These are phyloP conservation scores for Agrochola lota DNA, from an alignment of 2,888 invertebrate species.

Conservation along the genomic window DNA sequence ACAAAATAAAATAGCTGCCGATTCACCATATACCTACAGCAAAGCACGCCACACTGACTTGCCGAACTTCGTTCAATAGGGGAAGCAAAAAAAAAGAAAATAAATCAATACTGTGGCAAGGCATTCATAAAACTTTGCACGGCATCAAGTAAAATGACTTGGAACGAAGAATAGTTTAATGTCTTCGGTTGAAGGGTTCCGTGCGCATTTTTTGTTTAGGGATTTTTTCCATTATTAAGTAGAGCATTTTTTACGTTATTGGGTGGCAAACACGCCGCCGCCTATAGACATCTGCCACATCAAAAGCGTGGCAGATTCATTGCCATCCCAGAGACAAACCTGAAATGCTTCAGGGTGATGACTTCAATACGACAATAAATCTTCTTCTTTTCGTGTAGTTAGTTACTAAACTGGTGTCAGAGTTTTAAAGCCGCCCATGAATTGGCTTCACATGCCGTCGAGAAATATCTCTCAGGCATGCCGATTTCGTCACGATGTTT, in stretches of 20 bases:
- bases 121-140: slow-evolving; percentile 82
- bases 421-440: too few relatives aligned
- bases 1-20: slow-evolving; percentile 54
- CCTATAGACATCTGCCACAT: too few relatives aligned
- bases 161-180: slow-evolving; percentile 55
- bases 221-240: neutral
- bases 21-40: slow-evolving; percentile 72
- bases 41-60: slow-evolving; percentile 76
- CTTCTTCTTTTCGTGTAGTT: too few relatives aligned
- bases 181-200: slow-evolving; percentile 67
- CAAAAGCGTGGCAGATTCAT: too few relatives aligned
- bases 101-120: slow-evolving; percentile 75
- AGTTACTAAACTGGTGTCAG: too few relatives aligned
- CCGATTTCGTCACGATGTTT: too few relatives aligned
- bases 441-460: too few relatives aligned
- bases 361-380: too few relatives aligned
- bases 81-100: slow-evolving; percentile 75
- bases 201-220: slow-evolving; percentile 42
- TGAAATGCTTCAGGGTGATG: too few relatives aligned
- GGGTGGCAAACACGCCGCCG: too few relatives aligned
- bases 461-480: too few relatives aligned
- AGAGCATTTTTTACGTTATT: neutral
- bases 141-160: slow-evolving; percentile 75
- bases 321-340: too few relatives aligned
- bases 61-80: slow-evolving; percentile 70